Base-by-base conservation (phyloP, 2,888 invertebrate genomes). In the Deilephila porcellus region DNA sequence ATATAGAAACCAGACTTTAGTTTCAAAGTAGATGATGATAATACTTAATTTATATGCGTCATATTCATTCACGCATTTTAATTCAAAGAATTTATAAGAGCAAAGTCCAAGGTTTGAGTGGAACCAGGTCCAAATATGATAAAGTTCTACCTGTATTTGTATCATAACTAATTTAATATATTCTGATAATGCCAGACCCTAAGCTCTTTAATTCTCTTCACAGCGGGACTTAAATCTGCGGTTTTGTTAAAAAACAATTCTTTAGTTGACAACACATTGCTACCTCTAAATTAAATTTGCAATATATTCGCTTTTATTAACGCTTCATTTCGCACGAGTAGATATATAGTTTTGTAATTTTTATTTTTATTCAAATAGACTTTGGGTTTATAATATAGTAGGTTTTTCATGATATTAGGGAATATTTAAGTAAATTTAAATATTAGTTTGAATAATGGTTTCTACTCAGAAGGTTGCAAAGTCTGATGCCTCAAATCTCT, bases 141-240 rank as follows among this genome's bases (percentile, higher is more conserved):
- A 32, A 45, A 8, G 19, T 37, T 63, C 34, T 32, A 29, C 32
- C 29, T 62, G 32, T n/a, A 37, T 34, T 45, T 34, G 32, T 19
- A 67, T 25, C 67, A 67, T 67, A 67, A 67, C 67, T 67, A 67
- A 67, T 67, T 67, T 67, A 67, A 67, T 67, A 67, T 67, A 67
- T 67, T 67, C 52, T 3, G 52, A 45, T 17, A 52, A 45, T 45
- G 37, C n/a, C 60, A 34, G 64, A 67, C 29, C 67, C 67, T 25
- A 67, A 25, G 45, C 64, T 64, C 67, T 45, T 52, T 67, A 67
- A 67, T 67, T 67, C 67, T 6, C 52, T 52, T 67, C 67, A 52
- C 67, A 67, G 67, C 67, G 67, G 67, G 67, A 67, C 52, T 67
- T 67, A 67, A 67, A 67, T 67, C 52, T 67, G 52, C 25, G 67